phyloP scores from a whole-genome alignment of 2,888 invertebrate genomes.

The Sminthurinus aureus region DNA sequence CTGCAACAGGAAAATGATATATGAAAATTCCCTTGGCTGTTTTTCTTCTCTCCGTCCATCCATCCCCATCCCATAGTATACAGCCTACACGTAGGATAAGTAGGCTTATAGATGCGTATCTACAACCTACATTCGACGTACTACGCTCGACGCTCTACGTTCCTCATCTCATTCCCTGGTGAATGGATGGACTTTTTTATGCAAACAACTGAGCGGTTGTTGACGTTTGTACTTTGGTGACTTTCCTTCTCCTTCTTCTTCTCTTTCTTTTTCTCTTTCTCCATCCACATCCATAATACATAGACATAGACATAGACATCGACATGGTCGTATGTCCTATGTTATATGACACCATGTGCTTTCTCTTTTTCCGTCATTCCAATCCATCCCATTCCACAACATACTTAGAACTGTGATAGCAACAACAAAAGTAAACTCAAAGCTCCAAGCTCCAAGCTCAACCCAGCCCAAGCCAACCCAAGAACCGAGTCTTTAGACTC shows the following conservation, averaged over 20 bases:
- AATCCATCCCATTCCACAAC: too few species aligned
- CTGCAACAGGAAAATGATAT: not conserved
- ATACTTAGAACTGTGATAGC: not conserved
- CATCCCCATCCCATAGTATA: not conserved
- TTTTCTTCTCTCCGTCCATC: too few species aligned
- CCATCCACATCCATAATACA: not conserved
- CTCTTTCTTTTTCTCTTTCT: not conserved
- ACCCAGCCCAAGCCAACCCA: not conserved
- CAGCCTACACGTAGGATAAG: not conserved
- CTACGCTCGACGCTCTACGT: not conserved
- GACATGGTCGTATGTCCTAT: too few species aligned
- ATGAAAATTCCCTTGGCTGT: too few species aligned
- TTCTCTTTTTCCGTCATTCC: too few species aligned
- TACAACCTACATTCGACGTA: too few species aligned
- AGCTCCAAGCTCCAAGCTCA: not conserved
- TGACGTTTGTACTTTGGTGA: conserved; percentile 22
- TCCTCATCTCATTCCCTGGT: conserved; percentile 13
- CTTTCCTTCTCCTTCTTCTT: not conserved
- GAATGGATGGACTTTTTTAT: conserved; percentile 33
- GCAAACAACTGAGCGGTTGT: conserved; percentile 24
- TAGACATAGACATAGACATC: too few species aligned
- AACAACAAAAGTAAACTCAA: not conserved
- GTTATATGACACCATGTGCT: not conserved
- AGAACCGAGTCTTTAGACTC: not conserved
- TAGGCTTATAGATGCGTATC: too few species aligned